These are phyloP conservation scores for Pseudorhombus dupliciocellatus DNA, from an alignment of 2,113 vertebrate species.

Conservation along the genomic window DNA sequence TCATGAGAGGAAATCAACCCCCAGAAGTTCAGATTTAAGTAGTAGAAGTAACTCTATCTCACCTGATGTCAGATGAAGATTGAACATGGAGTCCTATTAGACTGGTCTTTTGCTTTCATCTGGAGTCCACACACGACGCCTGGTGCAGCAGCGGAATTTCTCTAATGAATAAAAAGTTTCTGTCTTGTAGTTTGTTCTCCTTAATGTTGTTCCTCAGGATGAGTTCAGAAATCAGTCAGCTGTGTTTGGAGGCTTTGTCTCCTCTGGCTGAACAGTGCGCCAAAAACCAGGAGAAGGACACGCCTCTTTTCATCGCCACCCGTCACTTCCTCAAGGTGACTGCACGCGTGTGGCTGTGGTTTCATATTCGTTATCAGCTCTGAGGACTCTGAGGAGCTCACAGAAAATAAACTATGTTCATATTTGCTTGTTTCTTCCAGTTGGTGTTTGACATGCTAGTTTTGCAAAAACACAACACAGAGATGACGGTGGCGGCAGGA, in stretches of 20 bases:
- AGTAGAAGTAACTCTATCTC: too few relatives aligned
- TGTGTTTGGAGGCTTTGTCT: constrained; percentile 95
- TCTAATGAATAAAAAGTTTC: neutral
- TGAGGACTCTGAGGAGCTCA: too few relatives aligned
- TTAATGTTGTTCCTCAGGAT: constrained; percentile 84
- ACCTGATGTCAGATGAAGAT: too few relatives aligned
- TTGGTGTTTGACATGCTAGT: constrained; percentile 99
- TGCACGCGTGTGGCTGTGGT: too few relatives aligned
- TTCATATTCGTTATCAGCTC: too few relatives aligned
- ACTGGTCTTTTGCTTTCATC: neutral
- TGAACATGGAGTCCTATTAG: too few relatives aligned
- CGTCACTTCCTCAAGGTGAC: constrained; percentile 96
- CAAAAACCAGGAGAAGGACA: constrained; percentile 96
- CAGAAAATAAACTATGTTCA: too few relatives aligned
- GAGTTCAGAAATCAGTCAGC: constrained; percentile 97
- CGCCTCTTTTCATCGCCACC: constrained; percentile 93
- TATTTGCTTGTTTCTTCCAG: constrained; percentile 73
- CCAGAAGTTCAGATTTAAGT: too few relatives aligned
- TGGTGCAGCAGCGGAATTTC: neutral
- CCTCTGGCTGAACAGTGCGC: constrained; percentile 96
- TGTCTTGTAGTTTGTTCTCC: constrained; percentile 28
- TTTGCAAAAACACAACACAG: constrained; percentile 97
- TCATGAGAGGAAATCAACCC: constrained; percentile 1
- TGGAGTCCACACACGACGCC: too few relatives aligned
- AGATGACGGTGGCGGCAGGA: constrained; percentile 96